Evolutionary conservation across 30 jellyfish, hydroid and myxozoan genomes (phyloP), one percentile per base, ranked within the genome.

Genomic region (Turritopsis dohrnii): DNA sequence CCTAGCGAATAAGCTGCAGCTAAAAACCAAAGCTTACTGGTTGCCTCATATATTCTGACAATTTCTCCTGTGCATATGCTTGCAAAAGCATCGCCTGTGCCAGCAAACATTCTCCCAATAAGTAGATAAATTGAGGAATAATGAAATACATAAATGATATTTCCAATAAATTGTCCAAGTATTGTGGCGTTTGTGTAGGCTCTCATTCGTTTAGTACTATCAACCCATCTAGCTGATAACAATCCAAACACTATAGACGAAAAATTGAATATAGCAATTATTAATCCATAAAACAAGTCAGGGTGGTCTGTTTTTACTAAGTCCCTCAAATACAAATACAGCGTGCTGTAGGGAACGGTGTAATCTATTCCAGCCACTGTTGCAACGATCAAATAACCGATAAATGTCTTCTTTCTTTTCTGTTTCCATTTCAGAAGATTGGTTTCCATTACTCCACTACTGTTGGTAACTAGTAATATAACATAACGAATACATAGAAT

Each of bases 31-130:
- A 81, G 28, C 60, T 23, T 31, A 1, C 88, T 21, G 17, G 83
- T 81, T n/a, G 84, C 60, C 7, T 65, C 83, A 29, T 74, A 74
- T 21, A 74, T 27, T 60, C 74, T 25, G 65, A 28, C 29, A 24
- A 81, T 65, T 8, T 81, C 88, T 20, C 88, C 88, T 21, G 29
- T 53, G 83, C 81, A 28, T 18, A 60, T 60, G n/a, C 71, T 29
- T 13, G 65, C 0, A 4, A 74, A 74, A 8, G 65, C 31, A 22
- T 74, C 60, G 9, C 84, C 88, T 19, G 65, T 19, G 0, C 88
- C 88, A 13, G 88, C 88, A 7, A 81, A 16, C 28, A 81, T 22
- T 21, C 88, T 53, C 4, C 88, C 88, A 53, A 81, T 18, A 24
- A 81, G 28, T 65, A 65, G 84, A 29, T 22, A 65, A 19, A 65